These are phyloP conservation scores for Gila orcuttii DNA, from an alignment of 2,113 vertebrate species.

Conservation along the genomic window DNA sequence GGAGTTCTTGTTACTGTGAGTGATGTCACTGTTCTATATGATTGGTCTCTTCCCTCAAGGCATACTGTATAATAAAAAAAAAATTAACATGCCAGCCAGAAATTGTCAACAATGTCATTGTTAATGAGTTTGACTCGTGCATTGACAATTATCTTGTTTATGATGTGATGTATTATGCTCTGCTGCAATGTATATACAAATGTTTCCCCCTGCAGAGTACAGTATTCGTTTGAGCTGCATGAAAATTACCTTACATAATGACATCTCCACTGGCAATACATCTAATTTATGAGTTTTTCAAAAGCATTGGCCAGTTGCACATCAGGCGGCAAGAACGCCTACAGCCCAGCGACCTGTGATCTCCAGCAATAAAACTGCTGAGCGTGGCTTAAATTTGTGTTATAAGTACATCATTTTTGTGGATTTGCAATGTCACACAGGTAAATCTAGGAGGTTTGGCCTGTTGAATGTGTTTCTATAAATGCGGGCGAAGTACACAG, in stretches of 20 bases:
- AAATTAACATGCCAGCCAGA: neutral
- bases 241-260: neutral
- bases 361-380: neutral
- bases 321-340: neutral
- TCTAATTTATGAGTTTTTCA: neutral
- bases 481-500: slow-evolving; percentile 27
- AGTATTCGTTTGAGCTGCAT: neutral
- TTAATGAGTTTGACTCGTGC: neutral
- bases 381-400: neutral
- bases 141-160: slow-evolving; percentile 13
- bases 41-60: neutral
- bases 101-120: neutral
- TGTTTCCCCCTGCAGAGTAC: neutral
- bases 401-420: neutral
- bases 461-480: slow-evolving; percentile 36
- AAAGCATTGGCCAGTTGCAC: neutral
- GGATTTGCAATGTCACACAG: neutral
- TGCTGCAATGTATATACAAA: neutral
- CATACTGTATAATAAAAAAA: neutral
- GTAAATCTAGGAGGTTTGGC: neutral
- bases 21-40: neutral
- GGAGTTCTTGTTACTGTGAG: neutral
- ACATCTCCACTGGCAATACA: neutral
- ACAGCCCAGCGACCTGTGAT: neutral
- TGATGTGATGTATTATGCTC: neutral